phyloP scores from a whole-genome alignment of 1,140 invertebrate genomes.

The Lucilia sericata region DNA sequence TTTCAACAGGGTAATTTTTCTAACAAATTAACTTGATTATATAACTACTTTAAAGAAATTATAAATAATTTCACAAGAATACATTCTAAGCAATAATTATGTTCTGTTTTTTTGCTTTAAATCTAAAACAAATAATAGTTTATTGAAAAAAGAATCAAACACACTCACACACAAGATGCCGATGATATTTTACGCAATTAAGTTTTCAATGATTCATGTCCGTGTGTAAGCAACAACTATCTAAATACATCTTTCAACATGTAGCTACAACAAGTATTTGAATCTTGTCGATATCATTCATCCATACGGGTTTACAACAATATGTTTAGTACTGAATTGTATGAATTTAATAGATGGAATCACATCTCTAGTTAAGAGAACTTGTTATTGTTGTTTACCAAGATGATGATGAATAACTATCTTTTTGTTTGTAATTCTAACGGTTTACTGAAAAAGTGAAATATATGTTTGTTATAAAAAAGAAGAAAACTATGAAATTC shows the following conservation, averaged over 20 bases:
- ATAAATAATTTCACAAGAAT: not conserved
- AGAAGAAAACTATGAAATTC: not conserved
- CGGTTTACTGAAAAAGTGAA: not conserved
- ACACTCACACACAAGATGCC: not conserved
- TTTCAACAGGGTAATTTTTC: not conserved
- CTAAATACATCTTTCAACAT: not conserved
- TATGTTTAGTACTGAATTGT: not conserved
- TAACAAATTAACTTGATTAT: conserved; percentile 2
- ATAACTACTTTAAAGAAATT: not conserved
- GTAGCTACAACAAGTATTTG: too few species aligned
- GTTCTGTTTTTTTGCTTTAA: not conserved
- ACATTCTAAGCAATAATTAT: not conserved
- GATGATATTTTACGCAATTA: not conserved
- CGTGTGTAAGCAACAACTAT: not conserved
- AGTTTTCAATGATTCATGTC: not conserved
- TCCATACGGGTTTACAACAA: not conserved
- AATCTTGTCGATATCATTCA: too few species aligned
- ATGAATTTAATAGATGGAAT: not conserved
- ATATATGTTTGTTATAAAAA: too few species aligned
- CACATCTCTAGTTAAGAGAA: not conserved
- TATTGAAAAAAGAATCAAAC: not conserved
- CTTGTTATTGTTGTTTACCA: not conserved
- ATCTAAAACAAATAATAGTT: not conserved
- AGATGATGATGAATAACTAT: not conserved
- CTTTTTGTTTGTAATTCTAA: conserved; percentile 18